Conservation (phyloP, 2,113 vertebrate genomes). For the Odocoileus virginianus region DNA sequence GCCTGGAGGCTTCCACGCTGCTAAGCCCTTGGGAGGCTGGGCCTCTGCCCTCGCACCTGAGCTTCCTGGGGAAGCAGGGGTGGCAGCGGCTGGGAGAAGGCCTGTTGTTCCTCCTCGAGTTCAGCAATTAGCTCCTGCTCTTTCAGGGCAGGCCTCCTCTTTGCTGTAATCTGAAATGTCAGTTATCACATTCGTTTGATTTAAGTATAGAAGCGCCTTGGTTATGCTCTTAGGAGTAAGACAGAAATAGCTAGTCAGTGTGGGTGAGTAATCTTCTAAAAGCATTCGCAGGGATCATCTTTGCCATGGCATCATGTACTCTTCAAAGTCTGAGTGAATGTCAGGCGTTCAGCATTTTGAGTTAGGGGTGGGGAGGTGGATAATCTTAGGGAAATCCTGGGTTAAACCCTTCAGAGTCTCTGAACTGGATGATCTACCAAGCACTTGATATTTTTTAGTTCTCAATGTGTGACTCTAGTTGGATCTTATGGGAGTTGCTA, state of each 20-base stretch:
- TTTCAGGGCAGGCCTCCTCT: not conserved
- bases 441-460: not conserved
- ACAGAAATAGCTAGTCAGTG: conserved; percentile 61
- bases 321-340: not conserved
- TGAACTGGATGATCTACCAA: not conserved
- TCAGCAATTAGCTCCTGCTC: not conserved
- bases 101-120: not conserved
- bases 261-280: conserved; percentile 43
- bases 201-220: conserved; percentile 38
- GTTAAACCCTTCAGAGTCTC: not conserved
- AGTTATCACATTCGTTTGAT: conserved; percentile 38
- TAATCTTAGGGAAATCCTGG: not conserved
- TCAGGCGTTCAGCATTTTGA: not conserved
- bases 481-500: not conserved
- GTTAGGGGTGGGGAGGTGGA: not conserved
- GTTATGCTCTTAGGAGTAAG: conserved; percentile 43
- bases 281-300: not conserved
- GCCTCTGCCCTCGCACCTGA: conserved; percentile 21
- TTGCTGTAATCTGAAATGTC: conserved; percentile 44
- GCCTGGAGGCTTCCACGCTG: not conserved
- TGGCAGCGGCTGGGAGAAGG: not conserved
- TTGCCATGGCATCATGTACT: not conserved
- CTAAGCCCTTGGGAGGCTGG: not conserved
- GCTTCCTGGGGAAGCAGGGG: not conserved
- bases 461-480: not conserved